Evolutionary conservation across 2,113 vertebrate genomes (phyloP), one percentile per base, ranked within the genome.

Genomic region (Oreochromis tanganicae): DNA sequence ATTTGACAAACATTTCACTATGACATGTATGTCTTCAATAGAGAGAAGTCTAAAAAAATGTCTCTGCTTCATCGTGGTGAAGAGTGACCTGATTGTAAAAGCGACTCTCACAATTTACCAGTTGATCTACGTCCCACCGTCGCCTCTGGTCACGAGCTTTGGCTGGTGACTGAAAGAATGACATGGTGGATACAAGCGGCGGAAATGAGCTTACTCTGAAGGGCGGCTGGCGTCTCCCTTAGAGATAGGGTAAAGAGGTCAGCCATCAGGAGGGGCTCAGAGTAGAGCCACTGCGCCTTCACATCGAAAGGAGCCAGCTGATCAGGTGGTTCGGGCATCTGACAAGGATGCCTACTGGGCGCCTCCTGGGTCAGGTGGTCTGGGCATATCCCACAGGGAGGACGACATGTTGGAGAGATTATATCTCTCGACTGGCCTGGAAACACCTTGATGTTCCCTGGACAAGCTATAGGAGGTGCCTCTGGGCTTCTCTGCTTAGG

Each of bases 291-390:
- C 24, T 24, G 24, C 24, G 24, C 14, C 14, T 48, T 16, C 50
- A 52, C 50, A 52, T 52, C 9, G 7, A 52, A 9, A n/a, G 50
- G 0, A 52, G 17, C 50, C 43, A 48, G 43, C 4, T 48, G 43
- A 9, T 52, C 8, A 52, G 8, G 17, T 52, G 50, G 0, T 52
- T 52, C 17, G 4, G 50, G 50, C 17, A 9, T 52, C 50, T 9
- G 50, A 46, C 13, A 0, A 19, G 48, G 48, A 50, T 17, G 48
- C 48, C 13, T 46, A 6, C 6, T 50, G 1, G 46, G 46, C 46
- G 9, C 17, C 8, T 52, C 50, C 19, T 52, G 0, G 0, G 4
- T 52, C 8, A n/a, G 17, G 50, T 52, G 50, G 17, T 52, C 8
- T n/a, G 17, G 19, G 8, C 17, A n/a, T 52, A 8, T 52, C 8